A percentile compares a stretch with the other conserved stretches of the same genome.
Conservation (phyloP, 1,140 invertebrate species). For the Lutraria rhynchaena region DNA sequence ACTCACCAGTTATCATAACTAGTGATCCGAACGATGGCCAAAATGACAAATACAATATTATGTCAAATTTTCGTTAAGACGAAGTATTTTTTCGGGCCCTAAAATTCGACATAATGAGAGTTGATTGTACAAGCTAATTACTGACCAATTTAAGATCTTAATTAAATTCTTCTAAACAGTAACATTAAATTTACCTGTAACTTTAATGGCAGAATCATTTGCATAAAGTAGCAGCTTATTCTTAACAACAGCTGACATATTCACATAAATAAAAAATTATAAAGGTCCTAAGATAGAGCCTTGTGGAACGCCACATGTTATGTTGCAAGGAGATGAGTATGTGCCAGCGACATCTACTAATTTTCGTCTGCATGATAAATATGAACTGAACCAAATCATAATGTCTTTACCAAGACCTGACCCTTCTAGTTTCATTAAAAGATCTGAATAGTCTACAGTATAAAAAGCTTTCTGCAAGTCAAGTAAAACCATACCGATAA, state of each 20-base stretch:
- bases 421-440: too few relatives aligned
- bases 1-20: too few relatives aligned
- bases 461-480: too few relatives aligned
- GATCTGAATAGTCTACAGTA: too few relatives aligned
- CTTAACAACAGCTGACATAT: constrained; percentile 56
- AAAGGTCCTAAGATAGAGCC: constrained; percentile 51
- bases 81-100: too few relatives aligned
- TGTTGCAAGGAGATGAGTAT: too few relatives aligned
- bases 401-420: constrained; percentile 45
- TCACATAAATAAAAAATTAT: constrained; percentile 58
- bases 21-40: too few relatives aligned
- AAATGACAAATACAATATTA: too few relatives aligned
- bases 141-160: constrained; percentile 18
- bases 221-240: constrained; percentile 54
- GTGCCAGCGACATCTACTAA: too few relatives aligned
- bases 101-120: constrained; percentile 53
- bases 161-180: constrained; percentile 20
- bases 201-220: constrained; percentile 58
- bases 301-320: too few relatives aligned
- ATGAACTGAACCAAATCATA: constrained; percentile 52
- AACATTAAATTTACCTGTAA: constrained; percentile 17
- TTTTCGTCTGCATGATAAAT: constrained; percentile 46
- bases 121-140: constrained; percentile 50
- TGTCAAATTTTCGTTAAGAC: constrained; percentile 58
- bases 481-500: too few relatives aligned